Base-by-base conservation (phyloP, 2,113 vertebrate species). In the Accipiter cooperii region DNA sequence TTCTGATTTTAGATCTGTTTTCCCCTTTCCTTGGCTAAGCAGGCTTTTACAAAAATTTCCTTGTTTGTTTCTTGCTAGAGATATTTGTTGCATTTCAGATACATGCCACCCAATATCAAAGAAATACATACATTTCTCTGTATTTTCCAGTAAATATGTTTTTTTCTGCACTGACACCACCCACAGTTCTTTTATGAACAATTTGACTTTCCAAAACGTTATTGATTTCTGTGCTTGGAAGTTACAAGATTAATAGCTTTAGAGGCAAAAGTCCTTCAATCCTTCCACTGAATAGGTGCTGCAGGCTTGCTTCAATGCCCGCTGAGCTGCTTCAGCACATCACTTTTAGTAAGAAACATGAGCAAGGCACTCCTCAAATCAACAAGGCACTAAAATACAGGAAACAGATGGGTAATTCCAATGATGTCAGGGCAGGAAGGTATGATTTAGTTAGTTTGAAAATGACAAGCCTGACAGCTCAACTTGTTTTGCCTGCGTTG, bases 351-450 rank as follows among this genome's bases (percentile, higher is more conserved):
- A 87, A 91, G 87, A 77, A 90, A 70, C 89, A 76, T 2, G 63
- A 89, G 58, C 9, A 34, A 94, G 78, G 74, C 78, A 69, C 70
- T 95, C 76, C 78, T 82, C 84, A 89, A 85, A 93, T 94, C 92
- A 97, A 84, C 77, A 95, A 89, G 77, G 63, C 89, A 95, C 84
- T 96, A 95, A 96, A 96, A 77, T 79, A 80, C 70, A 96, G 94
- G 95, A 95, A 97, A 87, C 92, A 92, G 83, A 89, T 83, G 85
- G 89, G 55, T 89, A 95, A 69, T 81, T 89, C 86, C 91, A 86
- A 7, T 74, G 89, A 89, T 66, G 70, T 88, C 79, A 83, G 80
- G 91, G 79, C 71, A 91, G 91, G 95, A 96, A 96, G 55, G 80
- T 69, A 49, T 91, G 68, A 88, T 95, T 91, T 85, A 90, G 68